Evolutionary conservation across 2,113 vertebrate species (phyloP).

Genomic region (Leptocoma aspasia): DNA sequence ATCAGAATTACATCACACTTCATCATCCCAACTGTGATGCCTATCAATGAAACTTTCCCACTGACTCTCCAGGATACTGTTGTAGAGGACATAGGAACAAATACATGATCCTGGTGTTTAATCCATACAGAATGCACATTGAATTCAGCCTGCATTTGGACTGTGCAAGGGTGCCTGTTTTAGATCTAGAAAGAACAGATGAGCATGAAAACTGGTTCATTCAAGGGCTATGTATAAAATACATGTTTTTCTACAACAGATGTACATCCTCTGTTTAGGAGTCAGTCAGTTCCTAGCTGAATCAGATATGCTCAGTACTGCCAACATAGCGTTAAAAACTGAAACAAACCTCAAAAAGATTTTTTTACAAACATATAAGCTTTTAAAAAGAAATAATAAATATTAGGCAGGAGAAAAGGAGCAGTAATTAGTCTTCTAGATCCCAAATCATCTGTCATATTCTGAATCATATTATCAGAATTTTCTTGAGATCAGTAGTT

Average conservation of each 20-base stretch:
- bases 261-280: neutral
- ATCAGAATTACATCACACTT: neutral
- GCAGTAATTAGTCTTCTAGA: neutral
- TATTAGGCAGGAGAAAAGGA: neutral
- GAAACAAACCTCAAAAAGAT: neutral
- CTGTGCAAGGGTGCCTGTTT: neutral
- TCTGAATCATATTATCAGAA: neutral
- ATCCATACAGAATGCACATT: neutral
- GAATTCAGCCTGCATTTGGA: neutral
- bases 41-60: neutral
- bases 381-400: neutral
- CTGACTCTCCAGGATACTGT: neutral
- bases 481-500: neutral
- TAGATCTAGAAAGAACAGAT: neutral
- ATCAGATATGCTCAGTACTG: neutral
- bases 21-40: neutral
- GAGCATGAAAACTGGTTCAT: neutral
- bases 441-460: neutral
- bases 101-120: neutral
- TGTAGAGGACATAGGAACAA: neutral
- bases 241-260: constrained; percentile 7
- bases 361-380: neutral
- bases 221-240: neutral
- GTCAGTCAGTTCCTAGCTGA: neutral
- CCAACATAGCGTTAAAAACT: neutral